Evolutionary conservation across 30 jellyfish, hydroid and myxozoan genomes (phyloP).

Genomic region (Sanderia malayensis): DNA sequence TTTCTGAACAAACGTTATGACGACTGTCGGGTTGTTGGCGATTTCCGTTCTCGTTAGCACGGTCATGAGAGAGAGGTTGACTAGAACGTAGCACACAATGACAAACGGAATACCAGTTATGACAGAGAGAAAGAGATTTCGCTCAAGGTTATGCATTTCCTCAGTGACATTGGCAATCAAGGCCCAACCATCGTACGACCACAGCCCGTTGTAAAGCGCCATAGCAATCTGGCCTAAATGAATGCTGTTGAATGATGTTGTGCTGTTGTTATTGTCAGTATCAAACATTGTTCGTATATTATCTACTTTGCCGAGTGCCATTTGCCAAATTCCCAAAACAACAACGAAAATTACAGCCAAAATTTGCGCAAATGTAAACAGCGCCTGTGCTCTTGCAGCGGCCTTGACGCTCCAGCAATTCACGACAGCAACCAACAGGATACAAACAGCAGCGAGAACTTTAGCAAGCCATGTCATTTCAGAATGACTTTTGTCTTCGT

Average conservation of each 20-base stretch:
- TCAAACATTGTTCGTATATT: conserved; percentile 39
- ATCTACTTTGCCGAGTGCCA: conserved; percentile 42
- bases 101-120: conserved; percentile 71
- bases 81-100: conserved; percentile 43
- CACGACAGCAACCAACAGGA: conserved; percentile 32
- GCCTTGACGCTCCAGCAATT: conserved; percentile 61
- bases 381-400: conserved; percentile 61
- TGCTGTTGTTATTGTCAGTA: neutral
- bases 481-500: conserved; percentile 9
- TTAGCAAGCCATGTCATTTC: conserved; percentile 54
- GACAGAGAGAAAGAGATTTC: conserved; percentile 54
- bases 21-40: conserved; percentile 51
- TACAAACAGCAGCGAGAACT: conserved; percentile 51
- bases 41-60: conserved; percentile 42
- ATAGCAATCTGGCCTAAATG: conserved; percentile 33
- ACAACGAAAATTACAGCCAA: conserved; percentile 53
- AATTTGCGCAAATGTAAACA: conserved; percentile 61
- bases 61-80: conserved; percentile 44
- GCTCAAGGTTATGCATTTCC: conserved; percentile 64
- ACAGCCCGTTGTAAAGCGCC: conserved; percentile 56
- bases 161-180: conserved; percentile 59
- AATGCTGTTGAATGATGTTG: conserved; percentile 9
- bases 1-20: conserved; percentile 42
- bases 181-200: conserved; percentile 83
- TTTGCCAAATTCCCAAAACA: conserved; percentile 64